A percentile compares a stretch with the other conserved stretches of the same genome.
These are phyloP conservation scores for Malacoraja senta DNA, from an alignment of 2,797 vertebrate species.

Conservation along the genomic window DNA sequence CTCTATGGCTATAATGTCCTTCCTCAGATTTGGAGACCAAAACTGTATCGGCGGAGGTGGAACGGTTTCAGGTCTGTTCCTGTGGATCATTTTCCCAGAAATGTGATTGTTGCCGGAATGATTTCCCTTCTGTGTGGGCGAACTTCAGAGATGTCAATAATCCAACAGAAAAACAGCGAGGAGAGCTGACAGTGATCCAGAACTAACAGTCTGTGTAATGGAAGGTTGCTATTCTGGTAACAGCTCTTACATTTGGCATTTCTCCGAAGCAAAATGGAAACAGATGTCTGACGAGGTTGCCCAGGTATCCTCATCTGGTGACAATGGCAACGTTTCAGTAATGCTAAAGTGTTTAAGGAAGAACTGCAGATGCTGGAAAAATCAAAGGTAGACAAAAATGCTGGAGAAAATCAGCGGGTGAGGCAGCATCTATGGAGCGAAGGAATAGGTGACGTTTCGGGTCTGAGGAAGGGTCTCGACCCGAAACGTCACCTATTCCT, in stretches of 20 bases:
- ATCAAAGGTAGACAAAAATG: too few relatives aligned
- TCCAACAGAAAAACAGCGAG: conserved; percentile 27
- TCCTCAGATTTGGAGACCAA: too few relatives aligned
- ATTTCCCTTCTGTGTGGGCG: not conserved
- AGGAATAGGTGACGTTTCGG: too few relatives aligned
- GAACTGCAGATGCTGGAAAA: too few relatives aligned
- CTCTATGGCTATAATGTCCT: too few relatives aligned
- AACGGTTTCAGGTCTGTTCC: not conserved
- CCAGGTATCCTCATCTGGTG: conserved; percentile 20
- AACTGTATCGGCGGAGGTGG: too few relatives aligned
- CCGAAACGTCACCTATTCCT: too few relatives aligned
- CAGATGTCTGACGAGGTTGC: not conserved
- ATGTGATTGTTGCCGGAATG: not conserved
- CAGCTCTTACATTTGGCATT: conserved; percentile 14
- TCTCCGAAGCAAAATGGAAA: conserved; percentile 18
- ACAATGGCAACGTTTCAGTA: not conserved
- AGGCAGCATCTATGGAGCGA: too few relatives aligned
- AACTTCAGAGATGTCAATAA: conserved; percentile 4
- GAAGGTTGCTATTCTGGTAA: conserved; percentile 27
- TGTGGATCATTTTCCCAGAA: not conserved
- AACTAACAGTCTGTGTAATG: conserved; percentile 15
- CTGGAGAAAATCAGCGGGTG: too few relatives aligned
- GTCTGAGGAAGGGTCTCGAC: too few relatives aligned
- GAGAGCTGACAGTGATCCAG: conserved; percentile 33
- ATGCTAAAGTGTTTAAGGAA: not conserved